Percentiles rank a stretch among this genome's conserved stretches.
phyloP scores from a whole-genome alignment of 2,797 vertebrate genomes.

The Lacerta bilineata region DNA sequence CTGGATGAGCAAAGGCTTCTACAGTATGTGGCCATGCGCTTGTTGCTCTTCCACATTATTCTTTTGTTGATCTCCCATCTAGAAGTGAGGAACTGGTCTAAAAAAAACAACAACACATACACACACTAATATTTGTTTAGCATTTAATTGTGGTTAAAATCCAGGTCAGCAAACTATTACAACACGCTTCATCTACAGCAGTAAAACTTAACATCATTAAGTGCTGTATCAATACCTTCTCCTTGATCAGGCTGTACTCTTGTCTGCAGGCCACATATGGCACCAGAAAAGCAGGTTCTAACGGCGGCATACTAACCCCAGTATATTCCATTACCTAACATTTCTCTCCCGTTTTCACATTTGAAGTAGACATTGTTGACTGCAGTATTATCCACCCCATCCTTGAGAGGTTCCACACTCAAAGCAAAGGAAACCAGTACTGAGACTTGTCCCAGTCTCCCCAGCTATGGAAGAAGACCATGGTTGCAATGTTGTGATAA shows the following conservation, averaged over 20 bases:
- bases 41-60: no score
- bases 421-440: conserved; percentile 68
- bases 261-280: conserved; percentile 63
- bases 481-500: no score
- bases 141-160: no score
- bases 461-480: conserved; percentile 63
- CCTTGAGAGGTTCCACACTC: conserved; percentile 54
- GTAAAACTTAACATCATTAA: conserved; percentile 70
- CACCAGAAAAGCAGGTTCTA: conserved; percentile 60
- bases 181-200: conserved; percentile 59
- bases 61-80: no score
- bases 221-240: conserved; percentile 49
- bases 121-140: no score
- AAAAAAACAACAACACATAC: no score
- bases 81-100: no score
- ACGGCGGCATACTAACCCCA: conserved; percentile 67
- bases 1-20: no score
- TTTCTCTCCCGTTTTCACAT: conserved; percentile 56
- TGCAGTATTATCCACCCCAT: conserved; percentile 61
- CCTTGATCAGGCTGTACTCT: conserved; percentile 53
- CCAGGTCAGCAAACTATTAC: no score
- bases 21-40: no score
- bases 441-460: conserved; percentile 66
- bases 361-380: conserved; percentile 71
- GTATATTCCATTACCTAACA: conserved; percentile 43